A percentile compares a stretch with the other conserved stretches of the same genome.
phyloP scores from a whole-genome alignment of 2,113 vertebrate species.

The Gasterosteus aculeatus region DNA sequence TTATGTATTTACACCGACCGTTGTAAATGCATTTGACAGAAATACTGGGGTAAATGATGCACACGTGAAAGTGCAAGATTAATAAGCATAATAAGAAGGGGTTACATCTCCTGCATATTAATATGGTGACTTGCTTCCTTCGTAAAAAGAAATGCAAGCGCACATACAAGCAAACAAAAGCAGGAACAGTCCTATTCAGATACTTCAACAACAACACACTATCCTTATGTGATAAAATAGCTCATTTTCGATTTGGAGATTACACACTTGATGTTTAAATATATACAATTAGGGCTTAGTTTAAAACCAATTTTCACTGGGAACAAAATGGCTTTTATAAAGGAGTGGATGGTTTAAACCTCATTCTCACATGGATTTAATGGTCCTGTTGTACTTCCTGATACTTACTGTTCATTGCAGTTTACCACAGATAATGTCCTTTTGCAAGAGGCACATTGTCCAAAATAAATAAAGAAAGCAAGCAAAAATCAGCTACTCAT shows the following conservation, averaged over 20 bases:
- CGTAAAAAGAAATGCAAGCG: slow-evolving; percentile 11
- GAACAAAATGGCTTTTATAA: slow-evolving; percentile 5
- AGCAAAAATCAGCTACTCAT: slow-evolving; percentile 63
- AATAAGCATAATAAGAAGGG: slow-evolving; percentile 59
- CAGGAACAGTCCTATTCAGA: not conserved
- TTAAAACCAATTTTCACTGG: not conserved
- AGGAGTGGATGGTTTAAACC: slow-evolving; percentile 1
- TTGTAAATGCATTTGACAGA: slow-evolving; percentile 50
- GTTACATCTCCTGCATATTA: slow-evolving; percentile 50
- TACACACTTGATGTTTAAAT: slow-evolving; percentile 13
- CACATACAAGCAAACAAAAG: slow-evolving; percentile 19
- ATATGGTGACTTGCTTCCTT: slow-evolving; percentile 29
- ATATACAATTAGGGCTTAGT: slow-evolving; percentile 2
- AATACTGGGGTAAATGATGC: slow-evolving; percentile 62
- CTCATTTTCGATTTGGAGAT: not conserved
- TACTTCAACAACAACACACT: not conserved
- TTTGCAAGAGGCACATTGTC: slow-evolving; percentile 18
- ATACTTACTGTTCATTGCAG: slow-evolving; percentile 22
- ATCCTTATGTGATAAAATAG: not conserved
- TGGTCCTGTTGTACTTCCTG: slow-evolving; percentile 3
- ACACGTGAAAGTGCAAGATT: slow-evolving; percentile 66
- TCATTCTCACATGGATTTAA: not conserved
- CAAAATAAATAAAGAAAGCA: slow-evolving; percentile 13
- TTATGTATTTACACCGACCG: slow-evolving; percentile 57
- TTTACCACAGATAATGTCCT: slow-evolving; percentile 33